A percentile compares a stretch with the other conserved stretches of the same genome.
These are phyloP conservation scores for Leptarthrus brevirostris DNA, from an alignment of 2,888 invertebrate species.

Conservation along the genomic window DNA sequence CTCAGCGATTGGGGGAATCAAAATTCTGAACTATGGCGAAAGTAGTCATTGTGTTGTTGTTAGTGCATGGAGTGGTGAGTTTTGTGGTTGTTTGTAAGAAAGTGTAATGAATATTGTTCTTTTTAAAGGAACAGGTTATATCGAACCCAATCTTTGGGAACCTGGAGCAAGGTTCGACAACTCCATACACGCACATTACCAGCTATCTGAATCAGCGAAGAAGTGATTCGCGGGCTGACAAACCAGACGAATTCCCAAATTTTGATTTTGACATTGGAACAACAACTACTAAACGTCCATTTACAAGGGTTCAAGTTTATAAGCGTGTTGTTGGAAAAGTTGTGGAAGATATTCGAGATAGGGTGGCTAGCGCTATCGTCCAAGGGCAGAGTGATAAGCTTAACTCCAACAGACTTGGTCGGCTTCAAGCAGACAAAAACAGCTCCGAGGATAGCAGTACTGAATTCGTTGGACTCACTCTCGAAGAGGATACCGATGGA, in stretches of 20 bases:
- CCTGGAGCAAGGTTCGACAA: constrained; percentile 40
- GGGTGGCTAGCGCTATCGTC: constrained; percentile 35
- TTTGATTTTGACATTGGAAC: constrained; percentile 40
- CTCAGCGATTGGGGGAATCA: neutral
- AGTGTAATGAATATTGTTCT: neutral
- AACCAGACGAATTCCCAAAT: constrained; percentile 49
- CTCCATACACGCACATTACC: constrained; percentile 53
- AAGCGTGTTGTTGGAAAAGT: constrained; percentile 43
- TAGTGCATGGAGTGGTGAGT: constrained; percentile 15
- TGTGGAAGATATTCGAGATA: constrained; percentile 42
- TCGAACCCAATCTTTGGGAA: constrained; percentile 3
- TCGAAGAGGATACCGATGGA: constrained; percentile 31
- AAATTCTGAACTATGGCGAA: neutral
- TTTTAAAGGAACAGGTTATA: constrained; percentile 14
- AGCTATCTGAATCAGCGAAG: constrained; percentile 54
- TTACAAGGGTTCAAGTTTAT: constrained; percentile 43
- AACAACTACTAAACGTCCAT: constrained; percentile 48
- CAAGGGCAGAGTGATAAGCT: neutral
- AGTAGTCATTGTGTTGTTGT: neutral
- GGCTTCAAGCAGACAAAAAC: neutral
- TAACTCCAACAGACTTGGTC: neutral
- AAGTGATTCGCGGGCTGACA: constrained; percentile 54
- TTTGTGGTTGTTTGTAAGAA: neutral
- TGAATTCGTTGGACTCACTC: constrained; percentile 39
- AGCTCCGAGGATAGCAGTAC: neutral